phyloP scores from a whole-genome alignment of 2,888 invertebrate species.

The Hirtodrosophila trivittata region DNA sequence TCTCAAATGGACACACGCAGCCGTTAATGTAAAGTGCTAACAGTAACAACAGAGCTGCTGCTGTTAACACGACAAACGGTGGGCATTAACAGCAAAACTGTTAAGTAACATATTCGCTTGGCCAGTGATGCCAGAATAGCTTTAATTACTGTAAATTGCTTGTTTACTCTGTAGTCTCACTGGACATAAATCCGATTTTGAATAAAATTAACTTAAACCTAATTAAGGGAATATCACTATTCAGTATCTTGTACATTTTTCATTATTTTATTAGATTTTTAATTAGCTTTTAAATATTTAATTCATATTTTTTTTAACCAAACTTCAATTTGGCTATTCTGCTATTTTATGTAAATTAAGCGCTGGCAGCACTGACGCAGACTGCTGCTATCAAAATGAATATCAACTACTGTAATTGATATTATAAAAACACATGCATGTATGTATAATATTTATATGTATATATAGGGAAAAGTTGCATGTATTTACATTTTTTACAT shows the following conservation, averaged over 20 bases:
- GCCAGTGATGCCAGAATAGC: no score
- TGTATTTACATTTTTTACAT: conserved; percentile 18
- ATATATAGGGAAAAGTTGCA: no score
- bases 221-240: no score
- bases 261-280: no score
- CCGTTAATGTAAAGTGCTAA: neutral
- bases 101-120: conserved; percentile 21
- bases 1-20: conserved; percentile 1
- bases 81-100: conserved; percentile 23
- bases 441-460: conserved; percentile 5
- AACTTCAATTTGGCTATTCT: no score
- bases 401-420: conserved; percentile 22
- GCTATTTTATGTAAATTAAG: neutral
- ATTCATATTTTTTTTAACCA: no score
- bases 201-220: no score
- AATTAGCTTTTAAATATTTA: no score
- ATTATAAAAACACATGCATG: conserved; percentile 2
- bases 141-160: no score
- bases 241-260: no score
- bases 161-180: no score
- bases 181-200: no score
- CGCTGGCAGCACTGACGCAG: neutral
- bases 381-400: neutral
- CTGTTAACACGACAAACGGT: neutral
- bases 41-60: neutral